These are phyloP conservation scores for Echinarachnius parma DNA, from an alignment of 53 echinoderm and acorn worm genomes.

Conservation along the genomic window DNA sequence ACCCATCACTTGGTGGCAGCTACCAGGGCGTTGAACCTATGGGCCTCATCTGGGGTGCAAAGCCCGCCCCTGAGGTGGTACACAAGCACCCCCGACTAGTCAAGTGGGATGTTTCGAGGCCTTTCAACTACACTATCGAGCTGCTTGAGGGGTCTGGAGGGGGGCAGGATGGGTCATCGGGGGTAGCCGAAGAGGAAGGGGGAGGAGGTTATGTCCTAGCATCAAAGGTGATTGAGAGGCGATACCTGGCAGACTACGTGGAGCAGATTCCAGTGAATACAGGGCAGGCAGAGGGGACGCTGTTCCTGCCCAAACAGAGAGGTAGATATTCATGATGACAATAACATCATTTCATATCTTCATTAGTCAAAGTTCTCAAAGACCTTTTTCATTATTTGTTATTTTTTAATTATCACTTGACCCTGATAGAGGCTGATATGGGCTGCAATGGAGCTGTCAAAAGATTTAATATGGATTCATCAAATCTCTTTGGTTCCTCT, in stretches of 20 bases:
- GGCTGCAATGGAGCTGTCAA: no score
- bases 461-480: no score
- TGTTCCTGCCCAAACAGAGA: constrained; percentile 58
- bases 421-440: no score
- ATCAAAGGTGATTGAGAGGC: constrained; percentile 32
- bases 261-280: constrained; percentile 39
- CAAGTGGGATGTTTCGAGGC: constrained; percentile 52
- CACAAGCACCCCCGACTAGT: constrained; percentile 38
- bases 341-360: no score
- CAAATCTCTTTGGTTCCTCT: no score
- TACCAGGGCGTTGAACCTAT: constrained; percentile 47
- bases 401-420: no score
- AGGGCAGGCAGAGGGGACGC: constrained; percentile 39
- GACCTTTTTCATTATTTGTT: no score
- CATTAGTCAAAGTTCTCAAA: no score
- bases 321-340: no score
- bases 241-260: constrained; percentile 55
- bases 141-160: constrained; percentile 1
- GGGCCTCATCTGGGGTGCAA: constrained; percentile 54
- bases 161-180: not conserved
- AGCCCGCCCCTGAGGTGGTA: constrained; percentile 32
- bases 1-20: constrained; percentile 31
- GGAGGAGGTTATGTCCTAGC: not conserved
- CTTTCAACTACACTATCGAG: constrained; percentile 22
- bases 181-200: not conserved